A percentile compares a stretch with the other conserved stretches of the same genome.
These are phyloP conservation scores for Stomatorhinus walkeri DNA, from an alignment of 2,797 vertebrate species.

Conservation along the genomic window DNA sequence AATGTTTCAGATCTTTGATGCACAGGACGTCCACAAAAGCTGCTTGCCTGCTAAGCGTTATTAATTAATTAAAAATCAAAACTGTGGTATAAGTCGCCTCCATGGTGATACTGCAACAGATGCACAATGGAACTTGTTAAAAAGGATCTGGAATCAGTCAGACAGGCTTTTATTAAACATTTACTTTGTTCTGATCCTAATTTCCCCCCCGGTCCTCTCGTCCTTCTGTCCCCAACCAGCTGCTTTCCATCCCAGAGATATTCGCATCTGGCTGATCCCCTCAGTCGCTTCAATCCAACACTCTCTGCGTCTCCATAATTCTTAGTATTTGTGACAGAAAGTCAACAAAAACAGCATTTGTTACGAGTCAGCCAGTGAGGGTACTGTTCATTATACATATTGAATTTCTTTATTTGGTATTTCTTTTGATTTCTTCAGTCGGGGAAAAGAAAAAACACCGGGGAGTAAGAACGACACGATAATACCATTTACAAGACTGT, in stretches of 20 bases:
- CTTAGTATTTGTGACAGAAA: slow-evolving; percentile 15
- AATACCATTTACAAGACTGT: slow-evolving; percentile 2
- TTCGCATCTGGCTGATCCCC: background rate
- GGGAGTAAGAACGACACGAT: background rate
- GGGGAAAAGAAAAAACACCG: background rate
- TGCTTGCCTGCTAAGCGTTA: background rate
- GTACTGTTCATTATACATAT: background rate
- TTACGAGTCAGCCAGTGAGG: background rate
- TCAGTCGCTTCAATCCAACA: background rate
- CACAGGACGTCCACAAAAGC: background rate
- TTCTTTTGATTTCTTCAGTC: background rate
- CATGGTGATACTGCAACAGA: background rate
- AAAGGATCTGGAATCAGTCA: background rate
- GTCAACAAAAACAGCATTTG: slow-evolving; percentile 11
- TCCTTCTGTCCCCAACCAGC: background rate
- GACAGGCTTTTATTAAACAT: slow-evolving; percentile 10
- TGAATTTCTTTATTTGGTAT: slow-evolving; percentile 8
- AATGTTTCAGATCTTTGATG: slow-evolving; percentile 11
- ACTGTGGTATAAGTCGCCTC: background rate
- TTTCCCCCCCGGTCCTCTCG: slow-evolving; percentile 1
- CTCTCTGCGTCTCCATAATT: slow-evolving; percentile 15
- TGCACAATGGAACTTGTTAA: background rate
- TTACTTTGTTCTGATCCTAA: slow-evolving; percentile 10
- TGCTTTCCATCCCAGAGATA: background rate
- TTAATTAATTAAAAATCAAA: background rate